Evolutionary conservation across 2,888 invertebrate genomes (phyloP).

Genomic region (Azorinus chamasolen): DNA sequence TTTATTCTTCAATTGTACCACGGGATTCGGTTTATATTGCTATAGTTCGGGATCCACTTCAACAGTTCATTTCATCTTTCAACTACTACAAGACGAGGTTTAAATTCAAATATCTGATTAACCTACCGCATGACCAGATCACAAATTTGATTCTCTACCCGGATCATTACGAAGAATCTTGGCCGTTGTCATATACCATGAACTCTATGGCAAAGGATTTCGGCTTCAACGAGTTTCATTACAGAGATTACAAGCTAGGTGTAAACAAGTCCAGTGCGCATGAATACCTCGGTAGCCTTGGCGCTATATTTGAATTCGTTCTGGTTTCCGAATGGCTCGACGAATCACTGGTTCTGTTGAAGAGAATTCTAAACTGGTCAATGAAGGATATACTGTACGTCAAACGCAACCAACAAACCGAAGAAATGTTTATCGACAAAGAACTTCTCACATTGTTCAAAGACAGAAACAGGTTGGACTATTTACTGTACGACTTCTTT

Average conservation of each 20-base stretch:
- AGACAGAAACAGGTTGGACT: slow-evolving; percentile 8
- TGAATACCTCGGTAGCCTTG: not conserved
- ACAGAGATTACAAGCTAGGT: not conserved
- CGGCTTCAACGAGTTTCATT: slow-evolving; percentile 7
- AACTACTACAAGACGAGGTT: slow-evolving; percentile 4
- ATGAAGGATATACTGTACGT: slow-evolving; percentile 17
- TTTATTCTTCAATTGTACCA: slow-evolving; percentile 13
- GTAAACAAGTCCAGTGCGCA: not conserved
- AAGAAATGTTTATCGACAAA: slow-evolving; percentile 1
- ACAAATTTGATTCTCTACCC: slow-evolving; percentile 10
- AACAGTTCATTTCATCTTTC: slow-evolving; percentile 12
- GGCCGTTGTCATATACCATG: slow-evolving; percentile 10
- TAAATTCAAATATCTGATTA: slow-evolving; percentile 5
- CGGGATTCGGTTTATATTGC: slow-evolving; percentile 17
- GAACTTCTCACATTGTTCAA: not conserved
- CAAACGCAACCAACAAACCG: not conserved
- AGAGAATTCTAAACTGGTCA: slow-evolving; percentile 8
- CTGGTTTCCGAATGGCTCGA: slow-evolving; percentile 12
- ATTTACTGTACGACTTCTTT: slow-evolving; percentile 6
- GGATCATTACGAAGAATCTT: not conserved
- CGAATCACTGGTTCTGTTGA: slow-evolving; percentile 10
- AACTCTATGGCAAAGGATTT: slow-evolving; percentile 26
- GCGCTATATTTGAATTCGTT: slow-evolving; percentile 8
- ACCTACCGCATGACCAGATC: slow-evolving; percentile 6
- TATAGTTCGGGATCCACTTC: slow-evolving; percentile 11